A percentile compares a stretch with the other conserved stretches of the same genome.
Evolutionary conservation across 2,797 vertebrate species (phyloP).

Genomic region (Coranthus polyacanthus): DNA sequence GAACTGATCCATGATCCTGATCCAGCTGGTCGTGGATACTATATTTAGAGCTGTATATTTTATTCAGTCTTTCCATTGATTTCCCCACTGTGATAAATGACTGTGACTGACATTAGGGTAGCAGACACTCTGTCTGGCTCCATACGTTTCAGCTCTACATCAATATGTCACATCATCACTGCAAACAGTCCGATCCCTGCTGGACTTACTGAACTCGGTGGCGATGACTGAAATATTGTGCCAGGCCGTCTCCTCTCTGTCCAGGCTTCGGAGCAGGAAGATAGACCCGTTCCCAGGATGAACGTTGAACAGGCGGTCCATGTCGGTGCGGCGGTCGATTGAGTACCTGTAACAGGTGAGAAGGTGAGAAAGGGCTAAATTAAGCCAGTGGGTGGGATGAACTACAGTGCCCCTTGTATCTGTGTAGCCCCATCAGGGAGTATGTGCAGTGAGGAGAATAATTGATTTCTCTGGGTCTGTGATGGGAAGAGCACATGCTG

Average conservation of each 20-base stretch:
- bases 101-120: background rate
- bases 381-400: background rate
- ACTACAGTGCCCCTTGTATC: background rate
- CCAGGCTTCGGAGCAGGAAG: conserved; percentile 91
- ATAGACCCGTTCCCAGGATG: conserved; percentile 93
- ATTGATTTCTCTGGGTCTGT: conserved; percentile 1
- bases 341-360: conserved; percentile 87
- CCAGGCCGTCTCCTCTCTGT: conserved; percentile 92
- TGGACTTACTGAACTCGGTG: conserved; percentile 93
- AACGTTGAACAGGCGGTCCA: conserved; percentile 93
- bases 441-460: background rate
- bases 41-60: background rate
- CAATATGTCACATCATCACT: conserved; percentile 18
- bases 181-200: background rate
- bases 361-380: conserved; percentile 4
- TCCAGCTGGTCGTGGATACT: background rate
- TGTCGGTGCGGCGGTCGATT: conserved; percentile 94
- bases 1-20: background rate
- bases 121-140: conserved; percentile 10
- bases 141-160: conserved; percentile 7
- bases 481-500: background rate
- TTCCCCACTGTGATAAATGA: conserved; percentile 2
- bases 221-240: conserved; percentile 97
- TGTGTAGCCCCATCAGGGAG: background rate
- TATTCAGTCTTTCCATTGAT: background rate